phyloP scores from a whole-genome alignment of 2,888 invertebrate species.

The Lasioglossum villosulum region DNA sequence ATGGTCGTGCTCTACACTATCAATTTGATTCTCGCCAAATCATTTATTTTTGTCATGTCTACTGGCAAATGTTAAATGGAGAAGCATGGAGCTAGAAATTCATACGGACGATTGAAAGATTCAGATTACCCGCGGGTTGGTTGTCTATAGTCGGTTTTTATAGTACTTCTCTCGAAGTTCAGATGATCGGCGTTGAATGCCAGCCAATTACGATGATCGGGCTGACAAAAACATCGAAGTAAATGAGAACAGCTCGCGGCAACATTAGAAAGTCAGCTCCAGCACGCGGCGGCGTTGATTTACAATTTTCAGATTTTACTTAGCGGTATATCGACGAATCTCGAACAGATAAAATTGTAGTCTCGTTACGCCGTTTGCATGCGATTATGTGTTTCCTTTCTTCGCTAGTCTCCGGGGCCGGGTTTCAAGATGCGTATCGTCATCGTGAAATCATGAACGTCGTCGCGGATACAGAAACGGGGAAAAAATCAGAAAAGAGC shows the following conservation, averaged over 20 bases:
- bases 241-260: slow-evolving; percentile 14
- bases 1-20: too few species aligned
- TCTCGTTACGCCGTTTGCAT: slow-evolving; percentile 53
- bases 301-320: slow-evolving; percentile 56
- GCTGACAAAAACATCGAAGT: slow-evolving; percentile 41
- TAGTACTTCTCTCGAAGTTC: not conserved
- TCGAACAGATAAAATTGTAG: slow-evolving; percentile 39
- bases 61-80: not conserved
- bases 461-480: slow-evolving; percentile 10
- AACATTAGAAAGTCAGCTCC: slow-evolving; percentile 47
- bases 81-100: not conserved
- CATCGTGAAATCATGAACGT: slow-evolving; percentile 38
- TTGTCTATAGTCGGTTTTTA: not conserved
- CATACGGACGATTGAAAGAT: slow-evolving; percentile 5
- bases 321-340: slow-evolving; percentile 49
- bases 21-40: not conserved
- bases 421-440: slow-evolving; percentile 52
- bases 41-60: too few species aligned
- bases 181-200: not conserved
- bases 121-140: not conserved
- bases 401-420: slow-evolving; percentile 23
- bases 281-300: slow-evolving; percentile 38
- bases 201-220: slow-evolving; percentile 27
- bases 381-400: slow-evolving; percentile 46
- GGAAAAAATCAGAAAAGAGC: not conserved